Percentiles rank a stretch among this genome's conserved stretches.
Evolutionary conservation across 2,888 invertebrate species (phyloP).

Genomic region (Pilophorus perplexus): DNA sequence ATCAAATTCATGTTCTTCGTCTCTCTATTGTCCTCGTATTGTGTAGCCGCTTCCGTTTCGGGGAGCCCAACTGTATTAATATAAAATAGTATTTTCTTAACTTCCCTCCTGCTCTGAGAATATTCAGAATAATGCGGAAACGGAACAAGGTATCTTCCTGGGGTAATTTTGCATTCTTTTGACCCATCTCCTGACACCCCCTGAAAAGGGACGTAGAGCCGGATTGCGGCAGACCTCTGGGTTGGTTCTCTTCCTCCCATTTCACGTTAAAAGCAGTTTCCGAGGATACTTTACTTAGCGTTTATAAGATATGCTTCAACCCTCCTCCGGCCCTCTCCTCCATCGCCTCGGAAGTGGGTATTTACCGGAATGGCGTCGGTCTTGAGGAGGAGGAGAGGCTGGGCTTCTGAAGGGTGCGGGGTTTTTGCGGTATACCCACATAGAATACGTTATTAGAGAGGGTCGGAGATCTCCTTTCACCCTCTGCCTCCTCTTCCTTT

Average conservation of each 20-base stretch:
- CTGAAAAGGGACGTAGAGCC: not conserved
- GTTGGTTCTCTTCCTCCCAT: too few relatives aligned
- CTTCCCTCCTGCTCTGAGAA: too few relatives aligned
- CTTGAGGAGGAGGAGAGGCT: too few relatives aligned
- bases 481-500: not conserved
- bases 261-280: constrained; percentile 26
- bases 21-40: too few relatives aligned
- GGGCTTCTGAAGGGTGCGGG: too few relatives aligned
- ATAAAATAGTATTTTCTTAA: too few relatives aligned
- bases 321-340: not conserved
- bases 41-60: too few relatives aligned
- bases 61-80: too few relatives aligned
- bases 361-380: not conserved
- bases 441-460: constrained; percentile 27
- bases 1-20: too few relatives aligned
- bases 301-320: constrained; percentile 23
- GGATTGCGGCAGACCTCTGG: constrained; percentile 16
- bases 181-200: constrained; percentile 24
- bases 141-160: constrained; percentile 9
- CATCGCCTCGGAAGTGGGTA: constrained; percentile 9
- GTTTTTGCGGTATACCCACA: constrained; percentile 22
- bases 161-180: constrained; percentile 23
- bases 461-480: not conserved
- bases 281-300: constrained; percentile 24
- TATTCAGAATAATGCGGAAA: too few relatives aligned